These are phyloP conservation scores for Darevskia mixta DNA, from an alignment of 2,797 vertebrate species.

Conservation along the genomic window DNA sequence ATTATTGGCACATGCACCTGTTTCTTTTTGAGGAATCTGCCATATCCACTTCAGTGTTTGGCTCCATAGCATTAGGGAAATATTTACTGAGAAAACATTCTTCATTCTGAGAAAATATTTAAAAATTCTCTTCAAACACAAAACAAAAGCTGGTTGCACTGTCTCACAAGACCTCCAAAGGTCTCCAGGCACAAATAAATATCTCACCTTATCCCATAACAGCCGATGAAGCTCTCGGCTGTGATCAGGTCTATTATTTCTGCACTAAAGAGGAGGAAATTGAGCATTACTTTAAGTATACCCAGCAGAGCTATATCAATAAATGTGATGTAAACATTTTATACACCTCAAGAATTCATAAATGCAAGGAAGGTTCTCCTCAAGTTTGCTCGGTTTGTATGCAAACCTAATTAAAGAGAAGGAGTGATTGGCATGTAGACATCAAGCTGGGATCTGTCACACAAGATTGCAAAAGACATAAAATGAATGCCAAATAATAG, in stretches of 20 bases:
- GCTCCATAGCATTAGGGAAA: neutral
- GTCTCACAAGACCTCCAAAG: neutral
- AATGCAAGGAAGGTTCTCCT: constrained; percentile 29
- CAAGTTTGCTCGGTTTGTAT: neutral
- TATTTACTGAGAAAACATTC: neutral
- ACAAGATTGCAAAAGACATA: constrained; percentile 14
- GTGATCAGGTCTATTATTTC: neutral
- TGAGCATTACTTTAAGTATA: neutral
- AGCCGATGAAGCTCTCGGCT: neutral
- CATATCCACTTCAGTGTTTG: neutral
- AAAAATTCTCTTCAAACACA: neutral
- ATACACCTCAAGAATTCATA: constrained; percentile 49
- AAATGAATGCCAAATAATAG: constrained; percentile 58
- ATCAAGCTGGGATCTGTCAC: constrained; percentile 47
- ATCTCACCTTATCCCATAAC: neutral
- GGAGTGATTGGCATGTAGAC: constrained; percentile 48
- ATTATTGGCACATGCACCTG: neutral
- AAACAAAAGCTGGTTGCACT: neutral
- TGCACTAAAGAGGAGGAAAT: constrained; percentile 37
- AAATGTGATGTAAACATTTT: constrained; percentile 55
- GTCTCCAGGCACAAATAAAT: neutral
- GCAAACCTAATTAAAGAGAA: constrained; percentile 58
- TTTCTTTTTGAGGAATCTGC: neutral
- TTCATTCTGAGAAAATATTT: neutral
- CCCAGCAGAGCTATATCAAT: neutral